Evolutionary conservation across 2,888 invertebrate genomes (phyloP), one percentile per base, ranked within the genome.

Genomic region (Acanthosepion esculentum): DNA sequence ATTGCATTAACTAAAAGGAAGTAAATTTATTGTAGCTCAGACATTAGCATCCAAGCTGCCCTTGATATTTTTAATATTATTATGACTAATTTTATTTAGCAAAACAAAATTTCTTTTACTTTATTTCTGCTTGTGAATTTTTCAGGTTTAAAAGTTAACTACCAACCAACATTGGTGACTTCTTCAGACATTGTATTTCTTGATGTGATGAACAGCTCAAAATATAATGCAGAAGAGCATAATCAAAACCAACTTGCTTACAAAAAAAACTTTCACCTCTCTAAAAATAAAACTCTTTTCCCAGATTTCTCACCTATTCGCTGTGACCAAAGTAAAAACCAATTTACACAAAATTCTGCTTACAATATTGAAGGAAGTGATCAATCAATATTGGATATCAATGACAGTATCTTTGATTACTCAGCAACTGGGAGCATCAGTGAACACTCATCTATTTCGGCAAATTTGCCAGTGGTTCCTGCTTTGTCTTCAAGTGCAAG

Each of bases 391-490:
- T 94, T 95, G 59, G 95, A 95, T 59, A 94, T 95, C 93, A 94
- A 95, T 78, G 96, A 95, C 92, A 96, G 96, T 95, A 96, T 96
- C 50, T 96, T 96, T 95, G 96, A 96, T 95, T 96, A 96, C 53
- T 95, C 95, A 64, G 95, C 94, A 15, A 95, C 95, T n/a, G 94
- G 95, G 3, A 96, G 94, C 23, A 48, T 94, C 29, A 94, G 96
- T 94, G 96, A 96, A 94, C 95, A 95, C 41, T 96, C 96, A 20
- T 95, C 96, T 20, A 95, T 96, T 26, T 96, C 96, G 23, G 96
- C 96, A n/a, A 97, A 96, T 29, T 96, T 96, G 15, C 96, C 97
- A 53, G 95, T 96, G 91, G 96, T 96, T 91, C 96, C 96, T 33
- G 96, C 97, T 91, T 96, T 96, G 7, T 95, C 95, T n/a, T 93